phyloP scores from a whole-genome alignment of 2,113 vertebrate species.

The Catharus fuscescens region DNA sequence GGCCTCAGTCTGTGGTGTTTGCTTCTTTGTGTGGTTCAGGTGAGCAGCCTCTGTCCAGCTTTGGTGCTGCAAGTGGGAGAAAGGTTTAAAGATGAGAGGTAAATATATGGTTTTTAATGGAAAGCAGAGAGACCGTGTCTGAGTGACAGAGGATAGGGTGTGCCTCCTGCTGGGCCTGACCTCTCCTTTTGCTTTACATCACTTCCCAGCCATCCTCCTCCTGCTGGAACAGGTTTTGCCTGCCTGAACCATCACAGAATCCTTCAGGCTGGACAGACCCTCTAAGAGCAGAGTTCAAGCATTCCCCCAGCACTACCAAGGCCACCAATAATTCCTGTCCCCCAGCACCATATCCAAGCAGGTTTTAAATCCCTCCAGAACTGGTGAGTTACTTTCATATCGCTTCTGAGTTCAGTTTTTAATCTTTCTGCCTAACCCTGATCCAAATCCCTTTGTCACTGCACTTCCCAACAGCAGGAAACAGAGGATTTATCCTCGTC shows the following conservation, averaged over 20 bases:
- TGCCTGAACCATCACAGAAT: not conserved
- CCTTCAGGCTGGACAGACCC: not conserved
- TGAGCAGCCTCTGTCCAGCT: not conserved
- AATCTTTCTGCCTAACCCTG: not conserved
- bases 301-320: not conserved
- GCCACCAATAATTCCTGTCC: not conserved
- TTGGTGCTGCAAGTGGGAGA: not conserved
- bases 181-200: not conserved
- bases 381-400: not conserved
- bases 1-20: not conserved
- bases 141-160: not conserved
- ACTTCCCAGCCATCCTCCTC: not conserved
- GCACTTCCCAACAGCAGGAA: not conserved
- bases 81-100: not conserved
- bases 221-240: not conserved
- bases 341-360: accelerated
- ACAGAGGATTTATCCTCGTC: not conserved
- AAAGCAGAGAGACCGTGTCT: accelerated
- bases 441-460: not conserved
- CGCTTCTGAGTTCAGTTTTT: not conserved
- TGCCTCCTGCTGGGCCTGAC: not conserved
- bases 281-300: not conserved
- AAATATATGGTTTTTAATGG: not conserved
- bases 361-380: not conserved
- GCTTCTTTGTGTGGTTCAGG: not conserved